Percentiles rank a stretch among this genome's conserved stretches.
phyloP scores from a whole-genome alignment of 2,797 vertebrate species.

The Synanceia verrucosa region DNA sequence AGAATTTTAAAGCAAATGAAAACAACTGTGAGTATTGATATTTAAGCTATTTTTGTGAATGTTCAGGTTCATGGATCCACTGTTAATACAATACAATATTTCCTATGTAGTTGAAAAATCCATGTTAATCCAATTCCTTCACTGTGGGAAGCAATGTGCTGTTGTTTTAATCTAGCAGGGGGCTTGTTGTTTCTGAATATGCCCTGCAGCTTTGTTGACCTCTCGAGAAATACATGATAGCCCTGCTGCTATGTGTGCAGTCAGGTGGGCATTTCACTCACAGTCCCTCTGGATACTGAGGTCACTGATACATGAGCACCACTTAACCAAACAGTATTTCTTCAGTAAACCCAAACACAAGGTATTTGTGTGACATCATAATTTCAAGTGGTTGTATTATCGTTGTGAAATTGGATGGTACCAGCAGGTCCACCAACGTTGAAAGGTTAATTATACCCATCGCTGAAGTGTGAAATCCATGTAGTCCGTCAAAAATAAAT shows the following conservation, averaged over 20 bases:
- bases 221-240: conserved; percentile 38
- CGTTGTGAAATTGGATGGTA: background rate
- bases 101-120: conserved; percentile 32
- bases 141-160: conserved; percentile 38
- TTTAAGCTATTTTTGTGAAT: conserved; percentile 7
- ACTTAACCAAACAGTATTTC: conserved; percentile 6
- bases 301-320: conserved; percentile 1
- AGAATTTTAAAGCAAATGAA: background rate
- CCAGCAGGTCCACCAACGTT: background rate
- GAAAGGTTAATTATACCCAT: background rate
- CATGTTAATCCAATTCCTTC: conserved; percentile 33
- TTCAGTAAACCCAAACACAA: background rate
- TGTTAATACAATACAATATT: no score
- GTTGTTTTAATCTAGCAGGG: conserved; percentile 44
- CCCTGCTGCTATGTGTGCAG: background rate
- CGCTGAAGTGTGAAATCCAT: background rate
- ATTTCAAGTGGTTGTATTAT: background rate
- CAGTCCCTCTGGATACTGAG: background rate
- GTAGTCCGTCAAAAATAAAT: background rate
- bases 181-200: conserved; percentile 34
- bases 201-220: conserved; percentile 47
- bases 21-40: background rate
- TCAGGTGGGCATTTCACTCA: conserved; percentile 20
- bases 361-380: background rate
- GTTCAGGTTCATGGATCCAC: background rate